Percentiles rank a stretch among this genome's conserved stretches.
Evolutionary conservation across 30 jellyfish, hydroid and myxozoan genomes (phyloP).

Genomic region (Catostylus mosaicus): DNA sequence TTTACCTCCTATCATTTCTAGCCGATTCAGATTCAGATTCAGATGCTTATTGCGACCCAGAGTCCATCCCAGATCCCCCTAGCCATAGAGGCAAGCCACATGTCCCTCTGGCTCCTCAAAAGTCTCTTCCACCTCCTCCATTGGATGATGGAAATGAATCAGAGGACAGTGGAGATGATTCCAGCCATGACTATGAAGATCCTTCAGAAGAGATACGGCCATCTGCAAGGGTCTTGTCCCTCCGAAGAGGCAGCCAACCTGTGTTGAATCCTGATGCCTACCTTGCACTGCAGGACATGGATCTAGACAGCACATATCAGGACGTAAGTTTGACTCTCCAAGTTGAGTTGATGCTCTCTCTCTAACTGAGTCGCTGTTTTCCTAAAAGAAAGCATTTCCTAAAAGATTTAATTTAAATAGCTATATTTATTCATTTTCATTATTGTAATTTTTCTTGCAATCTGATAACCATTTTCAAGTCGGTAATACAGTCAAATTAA

Average conservation of each 20-base stretch:
- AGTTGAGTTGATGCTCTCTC: too few species aligned
- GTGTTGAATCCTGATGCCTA: conserved; percentile 73
- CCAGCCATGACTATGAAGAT: conserved; percentile 63
- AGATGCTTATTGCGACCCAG: conserved; percentile 67
- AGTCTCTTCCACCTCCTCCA: conserved; percentile 66
- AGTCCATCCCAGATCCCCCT: conserved; percentile 13
- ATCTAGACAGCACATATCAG: conserved; percentile 32
- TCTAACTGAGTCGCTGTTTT: too few species aligned
- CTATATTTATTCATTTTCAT: too few species aligned
- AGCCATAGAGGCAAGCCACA: not conserved
- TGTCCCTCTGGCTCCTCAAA: conserved; percentile 52
- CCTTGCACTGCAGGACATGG: conserved; percentile 47
- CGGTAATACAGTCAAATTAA: too few species aligned
- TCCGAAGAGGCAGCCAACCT: conserved; percentile 58
- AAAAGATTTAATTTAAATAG: too few species aligned
- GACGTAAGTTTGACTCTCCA: conserved; percentile 60
- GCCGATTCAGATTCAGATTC: conserved; percentile 63
- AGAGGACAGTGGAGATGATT: conserved; percentile 45
- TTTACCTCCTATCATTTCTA: not conserved
- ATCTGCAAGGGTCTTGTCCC: conserved; percentile 31
- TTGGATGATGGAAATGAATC: conserved; percentile 20
- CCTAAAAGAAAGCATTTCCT: too few species aligned
- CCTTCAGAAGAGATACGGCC: conserved; percentile 43
- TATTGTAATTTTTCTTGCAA: too few species aligned
- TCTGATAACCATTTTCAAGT: too few species aligned